Evolutionary conservation across 2,797 vertebrate species (phyloP).

Genomic region (Enteromius anoplus): DNA sequence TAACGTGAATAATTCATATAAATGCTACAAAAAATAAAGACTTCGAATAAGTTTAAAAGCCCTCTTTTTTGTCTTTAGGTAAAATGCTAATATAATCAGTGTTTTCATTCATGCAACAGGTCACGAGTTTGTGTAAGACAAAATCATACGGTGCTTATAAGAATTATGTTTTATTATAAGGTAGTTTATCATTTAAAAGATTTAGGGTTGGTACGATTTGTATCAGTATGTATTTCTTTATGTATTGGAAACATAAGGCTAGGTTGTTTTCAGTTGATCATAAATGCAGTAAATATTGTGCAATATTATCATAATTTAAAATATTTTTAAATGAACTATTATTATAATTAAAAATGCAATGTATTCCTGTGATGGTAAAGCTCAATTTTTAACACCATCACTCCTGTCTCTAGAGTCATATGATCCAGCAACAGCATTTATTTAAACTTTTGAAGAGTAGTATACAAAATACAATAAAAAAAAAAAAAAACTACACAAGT

Average conservation of each 20-base stretch:
- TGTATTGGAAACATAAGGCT: neutral
- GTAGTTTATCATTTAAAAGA: neutral
- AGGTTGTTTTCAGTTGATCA: neutral
- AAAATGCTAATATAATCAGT: neutral
- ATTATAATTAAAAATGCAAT: neutral
- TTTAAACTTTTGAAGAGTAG: neutral
- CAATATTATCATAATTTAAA: neutral
- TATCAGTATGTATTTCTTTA: neutral
- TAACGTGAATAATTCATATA: slow-evolving; percentile 25
- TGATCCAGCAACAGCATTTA: neutral
- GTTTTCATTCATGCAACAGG: too few relatives aligned
- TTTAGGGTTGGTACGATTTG: neutral
- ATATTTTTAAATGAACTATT: neutral
- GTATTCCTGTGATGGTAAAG: neutral
- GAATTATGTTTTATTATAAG: neutral
- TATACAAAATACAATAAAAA: neutral
- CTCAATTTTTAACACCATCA: neutral
- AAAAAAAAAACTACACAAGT: neutral
- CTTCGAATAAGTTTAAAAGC: slow-evolving; percentile 21
- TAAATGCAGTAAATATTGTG: neutral
- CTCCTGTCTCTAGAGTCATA: neutral
- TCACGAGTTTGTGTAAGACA: neutral
- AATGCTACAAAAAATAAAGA: slow-evolving; percentile 51
- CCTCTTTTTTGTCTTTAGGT: neutral
- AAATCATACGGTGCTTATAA: neutral